A percentile compares a stretch with the other conserved stretches of the same genome.
Evolutionary conservation across 2,888 invertebrate genomes (phyloP).

Genomic region (Erebia epiphron): DNA sequence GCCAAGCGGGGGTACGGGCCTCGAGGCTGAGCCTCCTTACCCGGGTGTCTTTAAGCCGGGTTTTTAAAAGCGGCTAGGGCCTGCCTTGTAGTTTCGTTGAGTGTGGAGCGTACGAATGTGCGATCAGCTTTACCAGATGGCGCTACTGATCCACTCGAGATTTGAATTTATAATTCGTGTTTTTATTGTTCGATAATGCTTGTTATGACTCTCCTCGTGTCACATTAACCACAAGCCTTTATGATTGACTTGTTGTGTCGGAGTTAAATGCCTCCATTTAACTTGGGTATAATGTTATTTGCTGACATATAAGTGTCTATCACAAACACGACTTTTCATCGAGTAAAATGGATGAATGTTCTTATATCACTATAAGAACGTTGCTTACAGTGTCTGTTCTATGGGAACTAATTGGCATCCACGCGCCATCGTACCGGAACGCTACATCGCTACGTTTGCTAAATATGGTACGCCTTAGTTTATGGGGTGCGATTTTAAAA

Average conservation of each 20-base stretch:
- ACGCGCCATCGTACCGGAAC: neutral
- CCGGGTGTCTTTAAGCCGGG: too few relatives aligned
- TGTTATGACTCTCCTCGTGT: slow-evolving; percentile 37
- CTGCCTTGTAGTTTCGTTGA: neutral
- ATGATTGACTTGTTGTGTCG: slow-evolving; percentile 12
- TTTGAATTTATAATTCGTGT: slow-evolving; percentile 68
- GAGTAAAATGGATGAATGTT: neutral
- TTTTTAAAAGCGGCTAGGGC: too few relatives aligned
- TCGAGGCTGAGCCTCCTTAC: too few relatives aligned
- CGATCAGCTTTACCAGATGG: slow-evolving; percentile 48
- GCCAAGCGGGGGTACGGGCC: too few relatives aligned
- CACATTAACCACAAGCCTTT: slow-evolving; percentile 31
- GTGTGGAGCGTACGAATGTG: neutral
- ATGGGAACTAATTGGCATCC: neutral
- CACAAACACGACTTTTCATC: neutral
- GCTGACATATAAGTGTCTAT: slow-evolving; percentile 3
- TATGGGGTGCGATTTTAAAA: too few relatives aligned
- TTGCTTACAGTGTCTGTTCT: neutral
- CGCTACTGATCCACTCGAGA: slow-evolving; percentile 54
- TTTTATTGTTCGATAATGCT: slow-evolving; percentile 54
- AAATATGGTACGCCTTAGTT: neutral
- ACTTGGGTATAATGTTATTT: neutral
- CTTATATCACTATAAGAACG: neutral
- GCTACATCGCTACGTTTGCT: neutral
- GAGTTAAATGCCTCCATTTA: slow-evolving; percentile 2